A percentile compares a stretch with the other conserved stretches of the same genome.
Conservation (phyloP, 2,113 vertebrate species). For the Pimephales promelas region DNA sequence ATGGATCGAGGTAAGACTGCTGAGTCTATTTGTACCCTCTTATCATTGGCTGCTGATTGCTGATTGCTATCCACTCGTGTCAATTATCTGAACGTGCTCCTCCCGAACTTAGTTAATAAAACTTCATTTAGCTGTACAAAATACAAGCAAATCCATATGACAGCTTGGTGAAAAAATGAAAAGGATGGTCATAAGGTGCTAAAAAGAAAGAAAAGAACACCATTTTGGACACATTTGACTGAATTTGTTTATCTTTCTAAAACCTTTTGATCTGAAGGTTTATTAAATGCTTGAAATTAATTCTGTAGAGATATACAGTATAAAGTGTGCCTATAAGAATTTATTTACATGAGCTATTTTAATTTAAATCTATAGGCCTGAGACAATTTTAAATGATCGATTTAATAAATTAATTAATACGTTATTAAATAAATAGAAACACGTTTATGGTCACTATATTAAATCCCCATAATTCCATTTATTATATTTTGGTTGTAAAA, state of each 20-base stretch:
- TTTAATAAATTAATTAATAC: neutral
- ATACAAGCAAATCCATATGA: neutral
- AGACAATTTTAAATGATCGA: neutral
- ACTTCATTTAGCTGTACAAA: too few relatives aligned
- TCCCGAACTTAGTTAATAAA: too few relatives aligned
- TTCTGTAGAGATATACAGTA: neutral
- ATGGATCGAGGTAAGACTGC: too few relatives aligned
- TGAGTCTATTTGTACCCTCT: too few relatives aligned
- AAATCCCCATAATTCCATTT: neutral
- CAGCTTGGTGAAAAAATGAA: neutral
- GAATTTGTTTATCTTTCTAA: neutral
- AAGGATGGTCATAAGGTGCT: neutral
- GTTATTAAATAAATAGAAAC: neutral
- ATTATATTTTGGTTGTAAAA: neutral
- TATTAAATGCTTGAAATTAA: neutral
- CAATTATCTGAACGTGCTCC: too few relatives aligned
- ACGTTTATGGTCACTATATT: too few relatives aligned
- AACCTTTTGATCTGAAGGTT: neutral
- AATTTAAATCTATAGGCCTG: neutral
- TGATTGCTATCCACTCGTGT: too few relatives aligned
- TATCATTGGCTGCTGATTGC: too few relatives aligned
- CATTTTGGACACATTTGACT: neutral
- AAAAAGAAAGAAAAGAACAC: neutral
- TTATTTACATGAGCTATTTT: neutral
- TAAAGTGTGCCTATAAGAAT: neutral